Evolutionary conservation across 2,888 invertebrate genomes (phyloP).

Genomic region (Plagiodera versicolora): DNA sequence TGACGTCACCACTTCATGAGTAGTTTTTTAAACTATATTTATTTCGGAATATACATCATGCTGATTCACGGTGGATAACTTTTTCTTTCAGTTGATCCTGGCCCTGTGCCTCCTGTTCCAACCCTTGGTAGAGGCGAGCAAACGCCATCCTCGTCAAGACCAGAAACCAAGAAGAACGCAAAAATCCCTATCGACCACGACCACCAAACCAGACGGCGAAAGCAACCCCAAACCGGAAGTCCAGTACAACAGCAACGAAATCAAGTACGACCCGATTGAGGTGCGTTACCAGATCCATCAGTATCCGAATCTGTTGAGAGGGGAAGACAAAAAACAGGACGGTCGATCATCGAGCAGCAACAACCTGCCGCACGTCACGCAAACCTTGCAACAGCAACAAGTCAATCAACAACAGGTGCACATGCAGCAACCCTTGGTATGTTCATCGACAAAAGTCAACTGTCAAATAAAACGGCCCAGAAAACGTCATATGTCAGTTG

Average conservation of each 20-base stretch:
- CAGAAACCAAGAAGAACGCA: not conserved
- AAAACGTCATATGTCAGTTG: too few species aligned
- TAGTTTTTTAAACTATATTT: too few species aligned
- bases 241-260: not conserved
- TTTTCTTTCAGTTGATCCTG: not conserved
- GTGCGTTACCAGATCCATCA: not conserved
- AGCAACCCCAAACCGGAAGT: not conserved
- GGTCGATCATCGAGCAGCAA: not conserved
- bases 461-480: too few species aligned
- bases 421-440: slow-evolving; percentile 25
- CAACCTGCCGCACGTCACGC: slow-evolving; percentile 23
- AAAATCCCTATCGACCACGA: not conserved
- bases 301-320: not conserved
- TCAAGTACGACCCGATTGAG: not conserved
- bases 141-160: not conserved
- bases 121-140: not conserved
- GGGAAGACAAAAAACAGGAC: not conserved
- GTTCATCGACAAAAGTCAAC: too few species aligned
- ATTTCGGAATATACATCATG: too few species aligned
- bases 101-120: not conserved
- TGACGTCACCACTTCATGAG: too few species aligned
- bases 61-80: not conserved
- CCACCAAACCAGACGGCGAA: not conserved
- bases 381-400: slow-evolving; percentile 34
- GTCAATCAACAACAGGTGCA: slow-evolving; percentile 24